Evolutionary conservation across 1,140 invertebrate genomes (phyloP).

Genomic region (Calliphora vicina): DNA sequence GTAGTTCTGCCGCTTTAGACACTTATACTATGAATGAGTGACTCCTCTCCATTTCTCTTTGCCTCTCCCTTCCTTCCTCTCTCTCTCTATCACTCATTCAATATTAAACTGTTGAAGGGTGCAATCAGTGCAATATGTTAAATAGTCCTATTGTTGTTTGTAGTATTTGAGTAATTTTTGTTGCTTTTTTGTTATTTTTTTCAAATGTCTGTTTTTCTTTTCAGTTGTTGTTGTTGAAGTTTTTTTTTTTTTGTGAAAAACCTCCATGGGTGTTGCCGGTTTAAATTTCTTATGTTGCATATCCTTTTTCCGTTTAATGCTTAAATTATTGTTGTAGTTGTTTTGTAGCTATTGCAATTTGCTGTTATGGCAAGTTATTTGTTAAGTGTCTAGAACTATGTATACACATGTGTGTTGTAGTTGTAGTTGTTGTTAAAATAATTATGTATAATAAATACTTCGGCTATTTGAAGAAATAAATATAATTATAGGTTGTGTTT

Average conservation of each 20-base stretch:
- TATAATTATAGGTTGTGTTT: background rate
- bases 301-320: constrained; percentile 25
- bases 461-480: background rate
- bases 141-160: background rate
- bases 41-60: no score
- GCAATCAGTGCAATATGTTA: background rate
- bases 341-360: background rate
- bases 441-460: background rate
- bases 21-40: no score
- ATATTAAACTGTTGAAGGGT: no score
- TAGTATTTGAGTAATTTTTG: background rate
- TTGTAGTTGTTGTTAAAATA: background rate
- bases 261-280: constrained; percentile 17
- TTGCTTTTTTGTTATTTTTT: background rate
- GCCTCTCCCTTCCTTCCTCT: no score
- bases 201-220: background rate
- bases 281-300: constrained; percentile 22
- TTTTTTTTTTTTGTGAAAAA: constrained; percentile 11
- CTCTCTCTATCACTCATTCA: no score
- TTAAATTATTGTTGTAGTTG: constrained; percentile 4
- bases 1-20: no score
- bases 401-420: background rate
- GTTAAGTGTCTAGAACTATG: no score
- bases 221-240: background rate
- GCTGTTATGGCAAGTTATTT: no score